Conservation (phyloP, 2,797 vertebrate genomes). For the Scarus forsteni region DNA sequence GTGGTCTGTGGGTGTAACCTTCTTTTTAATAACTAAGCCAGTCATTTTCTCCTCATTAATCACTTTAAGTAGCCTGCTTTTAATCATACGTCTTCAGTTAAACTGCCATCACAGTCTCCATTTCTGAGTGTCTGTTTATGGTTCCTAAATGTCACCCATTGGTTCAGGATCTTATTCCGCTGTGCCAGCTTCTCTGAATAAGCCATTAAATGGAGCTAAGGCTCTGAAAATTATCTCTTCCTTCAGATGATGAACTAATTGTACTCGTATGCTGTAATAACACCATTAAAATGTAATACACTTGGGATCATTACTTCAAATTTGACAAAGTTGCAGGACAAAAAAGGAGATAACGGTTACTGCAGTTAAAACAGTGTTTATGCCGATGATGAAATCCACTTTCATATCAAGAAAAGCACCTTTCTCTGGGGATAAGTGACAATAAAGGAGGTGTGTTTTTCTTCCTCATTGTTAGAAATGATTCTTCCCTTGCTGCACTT, state of each 20-base stretch:
- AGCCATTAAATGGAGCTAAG: constrained; percentile 69
- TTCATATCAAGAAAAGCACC: constrained; percentile 35
- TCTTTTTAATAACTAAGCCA: constrained; percentile 15
- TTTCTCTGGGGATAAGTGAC: constrained; percentile 21
- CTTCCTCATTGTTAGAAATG: constrained; percentile 27
- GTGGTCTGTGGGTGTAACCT: too few relatives aligned
- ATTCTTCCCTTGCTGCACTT: constrained; percentile 27
- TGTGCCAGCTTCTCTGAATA: constrained; percentile 60
- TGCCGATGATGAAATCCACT: constrained; percentile 35
- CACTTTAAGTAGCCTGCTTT: constrained; percentile 16
- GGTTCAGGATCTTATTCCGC: constrained; percentile 57
- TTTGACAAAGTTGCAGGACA: constrained; percentile 62
- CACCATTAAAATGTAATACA: constrained; percentile 78
- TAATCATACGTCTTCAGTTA: constrained; percentile 41
- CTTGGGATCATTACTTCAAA: constrained; percentile 71
- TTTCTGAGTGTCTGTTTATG: constrained; percentile 62
- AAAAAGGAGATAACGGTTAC: constrained; percentile 41
- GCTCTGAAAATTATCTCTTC: constrained; percentile 70
- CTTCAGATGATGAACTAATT: constrained; percentile 80
- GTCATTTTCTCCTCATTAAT: neutral
- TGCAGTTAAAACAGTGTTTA: constrained; percentile 31
- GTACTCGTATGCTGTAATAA: constrained; percentile 75
- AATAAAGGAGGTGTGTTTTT: constrained; percentile 30
- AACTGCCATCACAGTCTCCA: constrained; percentile 54
- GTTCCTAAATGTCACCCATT: constrained; percentile 60